A percentile compares a stretch with the other conserved stretches of the same genome.
Conservation (phyloP, 2,888 invertebrate species). For the Mystacides longicornis region DNA sequence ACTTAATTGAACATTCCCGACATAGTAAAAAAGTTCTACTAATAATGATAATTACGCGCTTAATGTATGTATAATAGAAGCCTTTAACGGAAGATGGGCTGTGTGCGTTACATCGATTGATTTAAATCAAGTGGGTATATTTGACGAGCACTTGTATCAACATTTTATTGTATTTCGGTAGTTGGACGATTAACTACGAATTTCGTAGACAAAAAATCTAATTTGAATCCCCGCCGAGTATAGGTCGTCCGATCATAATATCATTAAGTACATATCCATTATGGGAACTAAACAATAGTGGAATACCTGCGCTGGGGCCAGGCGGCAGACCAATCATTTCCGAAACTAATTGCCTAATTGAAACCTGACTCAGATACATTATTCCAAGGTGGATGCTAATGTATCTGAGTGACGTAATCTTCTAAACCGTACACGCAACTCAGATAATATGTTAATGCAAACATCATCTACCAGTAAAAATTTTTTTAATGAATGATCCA, state of each 20-base stretch:
- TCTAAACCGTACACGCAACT: too few relatives aligned
- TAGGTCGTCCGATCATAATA: constrained; percentile 5
- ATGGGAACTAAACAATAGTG: not conserved
- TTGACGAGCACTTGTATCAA: too few relatives aligned
- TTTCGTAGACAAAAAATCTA: constrained; percentile 18
- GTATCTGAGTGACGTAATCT: not conserved
- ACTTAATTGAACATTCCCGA: too few relatives aligned
- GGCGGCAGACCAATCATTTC: constrained; percentile 16
- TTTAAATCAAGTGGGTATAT: too few relatives aligned
- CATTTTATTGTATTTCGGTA: constrained; percentile 10
- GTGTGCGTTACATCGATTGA: too few relatives aligned
- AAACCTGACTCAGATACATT: constrained; percentile 8
- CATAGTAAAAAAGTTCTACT: too few relatives aligned
- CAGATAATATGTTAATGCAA: too few relatives aligned
- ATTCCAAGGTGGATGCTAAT: not conserved
- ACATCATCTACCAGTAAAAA: too few relatives aligned
- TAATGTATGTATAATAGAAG: too few relatives aligned
- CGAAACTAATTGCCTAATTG: constrained; percentile 18
- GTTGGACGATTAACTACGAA: constrained; percentile 5
- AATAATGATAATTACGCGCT: too few relatives aligned
- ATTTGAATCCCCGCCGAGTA: constrained; percentile 24
- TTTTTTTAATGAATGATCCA: too few relatives aligned
- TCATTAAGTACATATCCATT: not conserved
- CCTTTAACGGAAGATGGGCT: too few relatives aligned
- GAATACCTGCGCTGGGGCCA: not conserved